Evolutionary conservation across 1,140 invertebrate genomes (phyloP), one percentile per base, ranked within the genome.

Genomic region (Theocolax elegans): DNA sequence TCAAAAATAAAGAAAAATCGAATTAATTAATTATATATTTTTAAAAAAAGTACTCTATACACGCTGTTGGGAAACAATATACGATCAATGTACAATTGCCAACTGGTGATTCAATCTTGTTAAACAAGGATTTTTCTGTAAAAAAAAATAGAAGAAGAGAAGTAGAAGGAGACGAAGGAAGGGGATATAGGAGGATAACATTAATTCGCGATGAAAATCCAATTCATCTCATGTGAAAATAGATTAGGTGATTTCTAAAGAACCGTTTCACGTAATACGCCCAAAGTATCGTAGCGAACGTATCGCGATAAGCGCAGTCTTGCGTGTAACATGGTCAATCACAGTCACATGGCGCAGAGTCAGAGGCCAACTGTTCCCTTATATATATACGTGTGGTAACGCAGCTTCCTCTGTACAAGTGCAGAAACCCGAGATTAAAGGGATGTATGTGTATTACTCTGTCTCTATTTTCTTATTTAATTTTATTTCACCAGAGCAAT

Each of bases 341-440:
- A 78, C 75, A 77, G 75, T 77, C 74, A 75, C 74, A 74, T 79
- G 73, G 72, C 72, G 49, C 25, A 13, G 51, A 66, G 73, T 75
- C 71, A 77, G 74, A 78, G 74, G 71, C 77, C 77, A 78, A 78
- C 77, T 77, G 77, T 78, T 78, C 75, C 59, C 71, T 64, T 65
- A 59, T 64, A 59, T 68, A 68, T 73, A 51, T 3, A 35, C n/a
- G n/a, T n/a, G n/a, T n/a, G n/a, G 29, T 7, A 38, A 53, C 23
- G 38, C 63, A 38, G 35, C 51, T 54, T n/a, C 10, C 35, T 49
- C 31, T 64, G 31, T 38, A 31, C 35, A 6, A 65, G 35, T 42
- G 49, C 63, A 44, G 54, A 42, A 66, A 54, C 8, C 25, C 31
- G n/a, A 27, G 49, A 53, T 65, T 65, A 58, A 64, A 60, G 35